Evolutionary conservation across 2,888 invertebrate genomes (phyloP), one percentile per base, ranked within the genome.

Genomic region (Pardosa pseudoannulata): DNA sequence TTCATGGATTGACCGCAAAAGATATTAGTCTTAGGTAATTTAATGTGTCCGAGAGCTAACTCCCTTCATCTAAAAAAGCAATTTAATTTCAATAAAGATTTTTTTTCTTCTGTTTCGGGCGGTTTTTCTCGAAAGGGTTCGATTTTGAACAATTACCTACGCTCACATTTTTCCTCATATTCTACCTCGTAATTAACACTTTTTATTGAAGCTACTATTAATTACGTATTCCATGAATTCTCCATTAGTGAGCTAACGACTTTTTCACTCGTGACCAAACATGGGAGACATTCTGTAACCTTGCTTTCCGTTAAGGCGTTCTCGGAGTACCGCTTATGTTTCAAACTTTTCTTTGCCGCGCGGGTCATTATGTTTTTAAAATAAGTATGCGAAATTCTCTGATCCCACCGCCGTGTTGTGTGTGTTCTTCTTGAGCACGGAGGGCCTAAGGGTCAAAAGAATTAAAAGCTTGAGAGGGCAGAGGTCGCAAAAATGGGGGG

Each of bases 381-480:
- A 81, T 74, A 74, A 81, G 56, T 81, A 67, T 32, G 67, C 32
- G 67, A 67, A 67, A 36, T 67, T 67, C 32, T 67, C 32, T 31
- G 68, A 80, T 73, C 46, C 56, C 75, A 39, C 81, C 71, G 64
- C 72, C 27, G 56, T 6, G 32, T 27, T 41, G 32, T 72, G 72
- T 81, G 73, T 81, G 70, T 39, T 82, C 81, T 82, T 70, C 32
- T 23, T 73, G 23, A 31, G 27, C 41, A 46, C 41, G 64, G 65
- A 32, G 70, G 74, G 36, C 31, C 28, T 19, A 41, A 13, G 36
- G 81, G 81, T 74, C 81, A 75, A 75, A 82, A 29, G 75, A 82
- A 75, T 82, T 82, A 75, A 82, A 82, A 75, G 39, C 62, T 11
- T 62, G 29, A 31, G 36, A 28, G 41, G 39, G n/a, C 62, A 72